Conservation (phyloP, 2,888 invertebrate species). For the Tridacna gigas region DNA sequence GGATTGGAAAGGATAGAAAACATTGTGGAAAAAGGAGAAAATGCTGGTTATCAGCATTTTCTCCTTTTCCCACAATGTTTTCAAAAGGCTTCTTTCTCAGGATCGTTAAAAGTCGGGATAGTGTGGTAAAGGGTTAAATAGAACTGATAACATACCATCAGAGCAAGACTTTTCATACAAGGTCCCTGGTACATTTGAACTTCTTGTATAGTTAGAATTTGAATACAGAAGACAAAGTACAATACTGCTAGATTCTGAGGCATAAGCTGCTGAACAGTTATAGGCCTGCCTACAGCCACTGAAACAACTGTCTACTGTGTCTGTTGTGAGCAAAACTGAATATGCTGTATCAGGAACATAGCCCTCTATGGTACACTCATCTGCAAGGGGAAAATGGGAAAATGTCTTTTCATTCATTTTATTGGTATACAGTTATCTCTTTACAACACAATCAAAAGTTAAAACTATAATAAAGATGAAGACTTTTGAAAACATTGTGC, state of each 20-base stretch:
- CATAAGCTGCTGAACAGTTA: background rate
- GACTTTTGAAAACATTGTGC: no score
- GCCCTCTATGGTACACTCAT: constrained; percentile 19
- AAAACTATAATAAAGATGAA: no score
- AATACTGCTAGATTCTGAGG: background rate
- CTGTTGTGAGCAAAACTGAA: background rate
- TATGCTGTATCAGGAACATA: constrained; percentile 2
- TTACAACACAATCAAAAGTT: no score
- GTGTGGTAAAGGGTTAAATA: no score
- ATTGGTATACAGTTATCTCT: no score
- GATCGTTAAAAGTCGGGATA: no score
- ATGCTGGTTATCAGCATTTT: no score
- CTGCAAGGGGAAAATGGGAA: background rate
- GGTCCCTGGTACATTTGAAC: background rate
- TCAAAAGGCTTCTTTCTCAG: no score
- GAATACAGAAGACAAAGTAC: constrained; percentile 7
- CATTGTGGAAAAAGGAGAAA: no score
- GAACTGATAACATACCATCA: constrained; percentile 7
- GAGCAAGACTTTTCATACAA: constrained; percentile 2
- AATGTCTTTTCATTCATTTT: no score
- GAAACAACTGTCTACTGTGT: constrained; percentile 3
- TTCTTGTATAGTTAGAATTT: background rate
- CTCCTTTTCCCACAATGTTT: no score
- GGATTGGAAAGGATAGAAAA: no score
- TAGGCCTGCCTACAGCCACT: constrained; percentile 1